phyloP scores from a whole-genome alignment of 2,888 invertebrate species.

The Lacanobia wlatinum region DNA sequence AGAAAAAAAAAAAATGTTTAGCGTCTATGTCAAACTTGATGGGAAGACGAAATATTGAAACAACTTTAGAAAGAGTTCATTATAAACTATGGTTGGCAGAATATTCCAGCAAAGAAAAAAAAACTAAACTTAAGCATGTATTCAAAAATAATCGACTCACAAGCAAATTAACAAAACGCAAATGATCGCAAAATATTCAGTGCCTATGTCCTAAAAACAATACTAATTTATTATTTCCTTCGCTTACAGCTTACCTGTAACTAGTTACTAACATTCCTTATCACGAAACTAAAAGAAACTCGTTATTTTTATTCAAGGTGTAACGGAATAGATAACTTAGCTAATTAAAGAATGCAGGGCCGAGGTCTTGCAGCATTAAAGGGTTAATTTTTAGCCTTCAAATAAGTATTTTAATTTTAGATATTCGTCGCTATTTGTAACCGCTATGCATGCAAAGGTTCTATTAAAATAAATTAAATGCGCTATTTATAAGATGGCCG shows the following conservation, averaged over 20 bases:
- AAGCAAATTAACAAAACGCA: constrained; percentile 43
- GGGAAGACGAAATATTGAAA: not conserved
- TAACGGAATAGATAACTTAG: constrained; percentile 60
- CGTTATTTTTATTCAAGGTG: constrained; percentile 65
- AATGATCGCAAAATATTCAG: constrained; percentile 41
- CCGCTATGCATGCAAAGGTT: constrained; percentile 53
- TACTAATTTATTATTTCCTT: constrained; percentile 62
- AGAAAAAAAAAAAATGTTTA: not conserved
- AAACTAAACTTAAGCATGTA: not conserved
- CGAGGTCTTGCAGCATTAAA: constrained; percentile 29
- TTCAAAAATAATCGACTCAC: constrained; percentile 16
- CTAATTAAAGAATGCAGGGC: constrained; percentile 59
- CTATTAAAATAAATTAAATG: constrained; percentile 45
- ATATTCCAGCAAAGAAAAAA: not conserved
- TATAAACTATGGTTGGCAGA: not conserved
- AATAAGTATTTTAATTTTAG: constrained; percentile 55
- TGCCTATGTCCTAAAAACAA: constrained; percentile 50
- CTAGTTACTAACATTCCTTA: constrained; percentile 61
- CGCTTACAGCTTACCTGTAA: constrained; percentile 46
- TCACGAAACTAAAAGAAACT: constrained; percentile 61
- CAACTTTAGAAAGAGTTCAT: not conserved
- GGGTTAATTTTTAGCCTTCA: constrained; percentile 50
- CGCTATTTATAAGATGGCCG: constrained; percentile 19
- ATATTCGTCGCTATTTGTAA: constrained; percentile 55
- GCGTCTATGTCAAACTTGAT: not conserved